Evolutionary conservation across 2,113 vertebrate species (phyloP), one percentile per base, ranked within the genome.

Genomic region (Salvelinus namaycush): DNA sequence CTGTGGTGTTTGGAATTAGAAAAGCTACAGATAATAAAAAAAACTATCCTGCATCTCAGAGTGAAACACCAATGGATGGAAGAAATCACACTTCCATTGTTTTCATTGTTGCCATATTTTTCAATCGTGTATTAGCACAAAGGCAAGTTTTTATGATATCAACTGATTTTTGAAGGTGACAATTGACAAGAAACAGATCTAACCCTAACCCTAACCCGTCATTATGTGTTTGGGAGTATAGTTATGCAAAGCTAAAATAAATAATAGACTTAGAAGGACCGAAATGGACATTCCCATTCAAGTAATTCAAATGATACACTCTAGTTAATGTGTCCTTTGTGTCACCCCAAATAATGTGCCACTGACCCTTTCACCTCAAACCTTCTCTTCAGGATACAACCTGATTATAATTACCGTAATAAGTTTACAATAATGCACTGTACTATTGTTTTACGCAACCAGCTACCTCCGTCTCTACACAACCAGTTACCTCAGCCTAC

Each of bases 1-100:
- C 14, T 54, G 68, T 75, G 76, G 82, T 9, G 81, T 87, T 84
- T 87, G 62, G 76, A 89, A 93, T 91, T 89, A 89, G 86, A 92
- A 88, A 89, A 83, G 74, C 77, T 77, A 76, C 86, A 89, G 85
- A 88, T 79, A 51, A 51, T 14, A 51, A 14, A 14, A 16, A 16
- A 54, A 83, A 79, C 81, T 87, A 79, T 87, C 81, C 87, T 78
- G 86, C 76, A 89, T 90, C 86, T 88, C 49, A 5, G 68, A 72
- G 78, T 87, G 78, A 74, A 75, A 75, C 70, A 9, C 77, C 78
- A 87, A 89, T 79, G 78, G 54, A 59, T n/a, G 59, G 4, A 62
- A 62, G n/a, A 65, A 79, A 51, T 78, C 70, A 1, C 69, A 51
- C 26, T 76, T 54, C 14, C 16, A 54, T 72, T 70, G 14, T 81